These are phyloP conservation scores for Miniopterus natalensis DNA, from an alignment of 2,113 vertebrate genomes.

Conservation along the genomic window DNA sequence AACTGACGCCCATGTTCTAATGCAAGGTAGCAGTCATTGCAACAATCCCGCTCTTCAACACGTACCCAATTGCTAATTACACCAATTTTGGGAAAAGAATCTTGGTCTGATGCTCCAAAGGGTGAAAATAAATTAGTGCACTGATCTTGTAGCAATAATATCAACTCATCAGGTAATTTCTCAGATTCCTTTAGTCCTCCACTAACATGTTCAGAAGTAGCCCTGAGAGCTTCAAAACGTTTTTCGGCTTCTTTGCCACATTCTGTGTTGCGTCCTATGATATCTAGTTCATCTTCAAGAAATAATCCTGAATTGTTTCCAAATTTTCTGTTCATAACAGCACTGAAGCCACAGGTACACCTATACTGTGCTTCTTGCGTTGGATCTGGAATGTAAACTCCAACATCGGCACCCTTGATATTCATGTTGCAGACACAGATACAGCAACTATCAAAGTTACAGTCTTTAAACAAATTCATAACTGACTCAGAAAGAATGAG, in stretches of 20 bases:
- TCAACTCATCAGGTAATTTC: conserved; percentile 94
- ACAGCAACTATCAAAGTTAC: conserved; percentile 99
- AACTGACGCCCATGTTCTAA: conserved; percentile 99
- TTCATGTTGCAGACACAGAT: conserved; percentile 99
- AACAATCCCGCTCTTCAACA: conserved; percentile 97
- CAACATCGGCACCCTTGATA: conserved; percentile 98
- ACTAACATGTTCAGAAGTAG: conserved; percentile 89
- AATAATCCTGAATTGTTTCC: conserved; percentile 98
- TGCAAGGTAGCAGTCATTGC: conserved; percentile 97
- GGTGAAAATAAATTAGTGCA: conserved; percentile 98
- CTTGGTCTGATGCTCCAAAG: conserved; percentile 92
- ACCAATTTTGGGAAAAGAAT: conserved; percentile 88
- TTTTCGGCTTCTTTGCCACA: conserved; percentile 96
- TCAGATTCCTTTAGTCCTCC: conserved; percentile 92
- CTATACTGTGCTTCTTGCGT: conserved; percentile 93
- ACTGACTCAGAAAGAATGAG: conserved; percentile 99
- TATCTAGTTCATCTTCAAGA: conserved; percentile 98
- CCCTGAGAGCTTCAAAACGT: conserved; percentile 95
- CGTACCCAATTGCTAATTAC: conserved; percentile 89
- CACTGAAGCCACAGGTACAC: conserved; percentile 98
- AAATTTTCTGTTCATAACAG: conserved; percentile 97
- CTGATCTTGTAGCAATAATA: conserved; percentile 97
- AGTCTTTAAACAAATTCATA: conserved; percentile 99
- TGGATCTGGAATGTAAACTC: conserved; percentile 97
- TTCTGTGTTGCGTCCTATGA: conserved; percentile 96